phyloP scores from a whole-genome alignment of 2,888 invertebrate genomes.

The Amphiduros pacificus region DNA sequence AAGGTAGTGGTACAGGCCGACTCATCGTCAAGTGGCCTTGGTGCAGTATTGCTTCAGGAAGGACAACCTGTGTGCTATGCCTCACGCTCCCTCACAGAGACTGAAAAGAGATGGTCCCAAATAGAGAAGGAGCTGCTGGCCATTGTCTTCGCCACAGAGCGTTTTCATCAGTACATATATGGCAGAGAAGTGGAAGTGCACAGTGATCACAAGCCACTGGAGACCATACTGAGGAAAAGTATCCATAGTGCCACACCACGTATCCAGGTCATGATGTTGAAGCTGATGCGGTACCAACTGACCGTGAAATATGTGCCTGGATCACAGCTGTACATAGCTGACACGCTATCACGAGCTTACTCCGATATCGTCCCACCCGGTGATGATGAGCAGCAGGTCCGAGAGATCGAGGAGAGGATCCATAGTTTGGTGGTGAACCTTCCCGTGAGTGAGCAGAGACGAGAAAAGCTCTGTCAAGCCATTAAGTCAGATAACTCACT shows the following conservation, averaged over 20 bases:
- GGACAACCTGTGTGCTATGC: slow-evolving; percentile 29
- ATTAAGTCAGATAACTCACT: slow-evolving; percentile 2
- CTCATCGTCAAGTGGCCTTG: slow-evolving; percentile 3
- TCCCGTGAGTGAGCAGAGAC: neutral
- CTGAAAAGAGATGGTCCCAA: slow-evolving; percentile 8
- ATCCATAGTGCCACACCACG: neutral
- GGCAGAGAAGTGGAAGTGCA: neutral
- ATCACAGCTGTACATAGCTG: neutral
- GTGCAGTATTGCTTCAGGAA: slow-evolving; percentile 19
- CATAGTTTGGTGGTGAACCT: neutral
- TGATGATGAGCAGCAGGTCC: no score
- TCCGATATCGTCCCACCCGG: no score
- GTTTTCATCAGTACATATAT: slow-evolving; percentile 12
- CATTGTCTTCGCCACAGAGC: neutral
- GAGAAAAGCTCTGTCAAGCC: neutral
- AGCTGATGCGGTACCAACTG: neutral
- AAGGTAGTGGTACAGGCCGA: slow-evolving; percentile 3
- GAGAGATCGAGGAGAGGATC: neutral
- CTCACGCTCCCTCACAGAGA: slow-evolving; percentile 15
- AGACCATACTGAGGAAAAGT: neutral
- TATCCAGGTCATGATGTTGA: slow-evolving; percentile 1
- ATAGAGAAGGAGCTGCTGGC: slow-evolving; percentile 5
- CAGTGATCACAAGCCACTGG: neutral
- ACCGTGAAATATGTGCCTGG: neutral
- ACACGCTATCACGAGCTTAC: neutral